Percentiles rank a stretch among this genome's conserved stretches.
phyloP scores from a whole-genome alignment of 2,888 invertebrate genomes.

The Ochropleura plecta region DNA sequence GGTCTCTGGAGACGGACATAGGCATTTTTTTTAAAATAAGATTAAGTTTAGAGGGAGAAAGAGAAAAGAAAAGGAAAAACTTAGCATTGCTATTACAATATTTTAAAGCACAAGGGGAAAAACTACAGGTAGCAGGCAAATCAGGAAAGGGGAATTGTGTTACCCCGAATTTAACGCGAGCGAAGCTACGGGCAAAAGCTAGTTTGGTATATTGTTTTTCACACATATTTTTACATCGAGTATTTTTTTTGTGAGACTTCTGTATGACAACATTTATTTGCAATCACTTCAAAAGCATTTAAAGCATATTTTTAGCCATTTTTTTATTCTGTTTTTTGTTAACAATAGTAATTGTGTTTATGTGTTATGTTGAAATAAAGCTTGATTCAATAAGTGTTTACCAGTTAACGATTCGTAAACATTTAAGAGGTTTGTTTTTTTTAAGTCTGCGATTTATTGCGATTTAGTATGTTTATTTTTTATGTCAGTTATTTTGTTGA shows the following conservation, averaged over 20 bases:
- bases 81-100: too few species aligned
- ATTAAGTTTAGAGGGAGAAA: too few species aligned
- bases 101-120: too few species aligned
- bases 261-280: not conserved
- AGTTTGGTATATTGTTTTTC: too few species aligned
- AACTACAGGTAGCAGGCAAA: too few species aligned
- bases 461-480: not conserved
- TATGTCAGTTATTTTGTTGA: not conserved
- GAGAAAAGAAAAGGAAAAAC: too few species aligned
- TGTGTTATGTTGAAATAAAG: constrained; percentile 32
- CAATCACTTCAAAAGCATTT: not conserved
- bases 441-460: not conserved
- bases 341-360: constrained; percentile 24
- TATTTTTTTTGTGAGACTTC: constrained; percentile 3
- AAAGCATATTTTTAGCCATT: constrained; percentile 14
- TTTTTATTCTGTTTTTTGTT: constrained; percentile 1
- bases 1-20: too few species aligned
- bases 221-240: not conserved
- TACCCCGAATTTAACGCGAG: too few species aligned
- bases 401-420: constrained; percentile 16
- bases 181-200: too few species aligned
- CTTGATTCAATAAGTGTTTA: constrained; percentile 31
- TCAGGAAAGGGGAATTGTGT: too few species aligned
- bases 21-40: too few species aligned
- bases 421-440: constrained; percentile 9